A percentile compares a stretch with the other conserved stretches of the same genome.
These are phyloP conservation scores for Desoria tigrina DNA, from an alignment of 2,888 invertebrate species.

Conservation along the genomic window DNA sequence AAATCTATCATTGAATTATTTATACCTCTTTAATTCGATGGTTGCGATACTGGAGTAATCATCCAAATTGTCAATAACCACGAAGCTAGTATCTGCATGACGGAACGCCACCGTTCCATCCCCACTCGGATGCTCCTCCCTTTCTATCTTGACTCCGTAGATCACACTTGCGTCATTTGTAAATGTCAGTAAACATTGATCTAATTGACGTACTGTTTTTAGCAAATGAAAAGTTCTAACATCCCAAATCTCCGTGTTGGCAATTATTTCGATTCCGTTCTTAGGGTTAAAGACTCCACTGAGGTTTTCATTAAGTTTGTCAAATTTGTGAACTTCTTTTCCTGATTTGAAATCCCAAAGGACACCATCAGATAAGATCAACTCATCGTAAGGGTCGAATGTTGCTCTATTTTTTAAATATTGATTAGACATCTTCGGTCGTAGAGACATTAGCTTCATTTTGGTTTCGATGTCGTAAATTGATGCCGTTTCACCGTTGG, in stretches of 20 bases:
- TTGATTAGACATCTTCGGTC: slow-evolving; percentile 79
- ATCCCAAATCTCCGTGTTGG: slow-evolving; percentile 99
- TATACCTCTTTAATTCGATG: slow-evolving; percentile 44
- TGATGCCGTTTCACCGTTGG: slow-evolving; percentile 46
- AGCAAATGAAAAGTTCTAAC: slow-evolving; percentile 89
- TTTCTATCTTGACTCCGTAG: slow-evolving; percentile 80
- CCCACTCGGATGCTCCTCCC: slow-evolving; percentile 63
- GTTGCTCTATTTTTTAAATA: slow-evolving; percentile 93
- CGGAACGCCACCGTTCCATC: slow-evolving; percentile 26
- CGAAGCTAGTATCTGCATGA: slow-evolving; percentile 83
- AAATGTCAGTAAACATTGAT: slow-evolving; percentile 86
- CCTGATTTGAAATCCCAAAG: slow-evolving; percentile 88
- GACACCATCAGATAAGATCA: slow-evolving; percentile 93
- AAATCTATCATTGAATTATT: slow-evolving; percentile 10
- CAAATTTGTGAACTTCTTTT: slow-evolving; percentile 92
- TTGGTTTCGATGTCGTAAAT: slow-evolving; percentile 86
- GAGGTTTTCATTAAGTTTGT: slow-evolving; percentile 91
- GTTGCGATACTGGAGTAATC: slow-evolving; percentile 83
- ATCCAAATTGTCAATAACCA: slow-evolving; percentile 90
- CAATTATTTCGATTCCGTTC: slow-evolving; percentile 91
- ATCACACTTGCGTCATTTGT: slow-evolving; percentile 83
- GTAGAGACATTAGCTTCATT: slow-evolving; percentile 69
- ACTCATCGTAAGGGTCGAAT: slow-evolving; percentile 88
- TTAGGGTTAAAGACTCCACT: slow-evolving; percentile 92
- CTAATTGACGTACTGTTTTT: slow-evolving; percentile 88